Percentiles rank a stretch among this genome's conserved stretches.
Conservation (phyloP, 2,797 vertebrate genomes). For the Cygnus olor region DNA sequence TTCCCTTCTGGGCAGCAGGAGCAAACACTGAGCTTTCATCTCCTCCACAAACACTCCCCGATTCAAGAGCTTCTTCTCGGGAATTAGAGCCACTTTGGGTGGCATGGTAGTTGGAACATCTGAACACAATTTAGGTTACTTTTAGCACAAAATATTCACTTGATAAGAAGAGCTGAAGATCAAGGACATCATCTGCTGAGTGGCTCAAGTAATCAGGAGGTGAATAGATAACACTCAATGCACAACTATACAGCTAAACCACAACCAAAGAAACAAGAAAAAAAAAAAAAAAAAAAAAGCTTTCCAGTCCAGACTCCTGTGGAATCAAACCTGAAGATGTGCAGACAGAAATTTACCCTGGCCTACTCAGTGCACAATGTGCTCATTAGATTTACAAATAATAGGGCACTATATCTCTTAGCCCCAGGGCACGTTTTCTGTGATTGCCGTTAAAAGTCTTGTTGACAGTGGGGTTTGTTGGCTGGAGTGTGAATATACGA, state of each 20-base stretch:
- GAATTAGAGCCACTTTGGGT: conserved; percentile 6
- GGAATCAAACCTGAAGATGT: neutral
- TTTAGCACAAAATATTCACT: neutral
- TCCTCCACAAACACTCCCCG: neutral
- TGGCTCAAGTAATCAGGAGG: conserved; percentile 7
- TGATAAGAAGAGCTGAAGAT: conserved; percentile 8
- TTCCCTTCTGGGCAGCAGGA: neutral
- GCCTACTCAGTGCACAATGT: neutral
- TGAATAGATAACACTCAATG: neutral
- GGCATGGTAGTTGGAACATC: neutral
- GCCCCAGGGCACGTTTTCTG: neutral
- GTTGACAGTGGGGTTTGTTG: neutral
- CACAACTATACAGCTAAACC: neutral
- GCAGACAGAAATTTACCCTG: neutral
- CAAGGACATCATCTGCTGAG: neutral
- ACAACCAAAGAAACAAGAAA: neutral
- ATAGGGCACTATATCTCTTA: neutral
- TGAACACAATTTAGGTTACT: neutral
- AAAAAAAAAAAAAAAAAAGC: neutral
- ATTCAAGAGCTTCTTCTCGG: conserved; percentile 20
- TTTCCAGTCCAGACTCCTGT: neutral
- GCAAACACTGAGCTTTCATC: neutral
- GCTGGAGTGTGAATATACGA: neutral
- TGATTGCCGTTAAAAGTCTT: conserved; percentile 17
- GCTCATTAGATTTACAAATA: conserved; percentile 40